Conservation (phyloP, 2,113 vertebrate species). For the Sinocyclocheilus anophthalmus region DNA sequence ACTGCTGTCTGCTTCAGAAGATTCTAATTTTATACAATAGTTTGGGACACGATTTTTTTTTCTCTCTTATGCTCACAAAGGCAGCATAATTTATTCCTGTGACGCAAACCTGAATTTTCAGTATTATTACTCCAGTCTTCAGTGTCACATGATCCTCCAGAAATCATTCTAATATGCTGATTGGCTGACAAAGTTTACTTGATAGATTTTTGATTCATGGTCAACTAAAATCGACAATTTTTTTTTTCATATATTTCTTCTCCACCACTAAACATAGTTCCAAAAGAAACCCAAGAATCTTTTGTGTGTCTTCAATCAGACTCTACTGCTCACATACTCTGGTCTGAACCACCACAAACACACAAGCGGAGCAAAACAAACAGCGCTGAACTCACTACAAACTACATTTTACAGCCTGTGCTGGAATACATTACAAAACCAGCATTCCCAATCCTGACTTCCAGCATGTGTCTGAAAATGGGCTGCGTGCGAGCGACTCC, state of each 20-base stretch:
- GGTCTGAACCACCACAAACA: neutral
- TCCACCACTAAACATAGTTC: neutral
- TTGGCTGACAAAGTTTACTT: no score
- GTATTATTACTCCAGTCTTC: no score
- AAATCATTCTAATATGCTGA: no score
- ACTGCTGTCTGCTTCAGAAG: neutral
- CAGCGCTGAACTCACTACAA: neutral
- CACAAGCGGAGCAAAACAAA: neutral
- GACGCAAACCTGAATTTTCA: no score
- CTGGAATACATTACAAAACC: neutral
- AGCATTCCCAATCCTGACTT: conserved; percentile 4
- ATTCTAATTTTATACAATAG: neutral
- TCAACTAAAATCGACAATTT: no score
- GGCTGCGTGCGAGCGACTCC: neutral
- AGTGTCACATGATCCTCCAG: neutral
- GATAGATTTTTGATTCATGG: no score
- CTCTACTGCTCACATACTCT: neutral
- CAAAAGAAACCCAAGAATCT: neutral
- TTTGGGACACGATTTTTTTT: neutral
- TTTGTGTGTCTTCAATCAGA: neutral
- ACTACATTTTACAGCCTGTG: neutral
- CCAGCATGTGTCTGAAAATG: conserved; percentile 7
- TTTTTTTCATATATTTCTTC: no score
- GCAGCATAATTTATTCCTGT: no score
- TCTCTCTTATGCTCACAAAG: no score